Conservation (phyloP, 2,888 invertebrate species). For the Drosophila infuscata region DNA sequence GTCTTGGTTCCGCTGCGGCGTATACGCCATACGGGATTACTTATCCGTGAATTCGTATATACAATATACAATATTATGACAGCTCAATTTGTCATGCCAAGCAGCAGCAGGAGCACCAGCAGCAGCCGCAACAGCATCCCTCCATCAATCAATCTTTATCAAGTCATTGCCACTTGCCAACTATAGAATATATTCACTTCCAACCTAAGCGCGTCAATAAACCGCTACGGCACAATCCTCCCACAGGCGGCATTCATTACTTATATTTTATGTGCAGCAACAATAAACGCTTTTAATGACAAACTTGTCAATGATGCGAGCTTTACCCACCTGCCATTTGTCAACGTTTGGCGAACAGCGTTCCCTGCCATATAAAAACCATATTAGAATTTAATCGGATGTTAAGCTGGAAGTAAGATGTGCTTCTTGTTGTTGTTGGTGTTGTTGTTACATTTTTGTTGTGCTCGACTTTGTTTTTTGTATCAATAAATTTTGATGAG, state of each 20-base stretch:
- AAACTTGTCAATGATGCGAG: conserved; percentile 54
- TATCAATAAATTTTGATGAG: conserved; percentile 64
- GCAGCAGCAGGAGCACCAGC: conserved; percentile 14
- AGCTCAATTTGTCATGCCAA: conserved; percentile 71
- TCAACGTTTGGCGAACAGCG: conserved; percentile 35
- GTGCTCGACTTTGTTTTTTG: conserved; percentile 44
- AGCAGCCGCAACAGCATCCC: not conserved
- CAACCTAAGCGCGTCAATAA: conserved; percentile 63
- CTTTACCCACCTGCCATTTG: conserved; percentile 40
- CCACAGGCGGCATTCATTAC: conserved; percentile 47
- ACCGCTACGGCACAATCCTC: conserved; percentile 20
- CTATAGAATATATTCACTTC: conserved; percentile 47
- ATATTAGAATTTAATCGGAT: conserved; percentile 76
- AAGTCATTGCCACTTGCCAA: conserved; percentile 56
- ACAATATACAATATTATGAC: conserved; percentile 58
- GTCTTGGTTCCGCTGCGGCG: conserved; percentile 23
- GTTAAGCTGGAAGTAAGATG: conserved; percentile 63
- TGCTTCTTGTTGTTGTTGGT: conserved; percentile 36
- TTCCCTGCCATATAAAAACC: conserved; percentile 59
- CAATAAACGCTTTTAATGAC: conserved; percentile 75
- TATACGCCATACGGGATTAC: conserved; percentile 54
- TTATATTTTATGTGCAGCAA: conserved; percentile 45
- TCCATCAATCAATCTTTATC: conserved; percentile 66
- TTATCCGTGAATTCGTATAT: conserved; percentile 27
- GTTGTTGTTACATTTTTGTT: conserved; percentile 42